Evolutionary conservation across 2,797 vertebrate species (phyloP).

Genomic region (Chaetodon trifasciatus): DNA sequence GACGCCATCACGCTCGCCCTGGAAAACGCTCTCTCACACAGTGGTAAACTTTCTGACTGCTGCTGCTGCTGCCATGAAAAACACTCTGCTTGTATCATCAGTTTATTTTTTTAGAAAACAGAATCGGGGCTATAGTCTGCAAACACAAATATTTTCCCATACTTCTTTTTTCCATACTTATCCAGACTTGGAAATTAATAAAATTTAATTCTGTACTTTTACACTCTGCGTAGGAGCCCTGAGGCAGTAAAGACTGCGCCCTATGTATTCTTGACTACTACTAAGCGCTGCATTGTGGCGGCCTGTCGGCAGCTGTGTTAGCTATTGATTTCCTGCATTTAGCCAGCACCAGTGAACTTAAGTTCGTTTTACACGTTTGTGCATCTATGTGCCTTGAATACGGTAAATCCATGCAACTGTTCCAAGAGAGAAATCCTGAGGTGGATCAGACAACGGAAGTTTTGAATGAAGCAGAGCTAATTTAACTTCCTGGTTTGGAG

Average conservation of each 20-base stretch:
- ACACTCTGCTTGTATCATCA: too few relatives aligned
- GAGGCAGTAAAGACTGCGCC: not conserved
- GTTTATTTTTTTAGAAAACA: too few relatives aligned
- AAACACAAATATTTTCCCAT: too few relatives aligned
- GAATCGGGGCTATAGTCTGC: too few relatives aligned
- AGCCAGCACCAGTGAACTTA: not conserved
- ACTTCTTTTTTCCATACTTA: too few relatives aligned
- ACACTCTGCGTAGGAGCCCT: too few relatives aligned
- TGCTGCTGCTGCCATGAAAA: too few relatives aligned
- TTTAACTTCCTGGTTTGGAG: constrained; percentile 21
- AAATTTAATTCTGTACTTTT: not conserved
- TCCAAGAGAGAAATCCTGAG: not conserved
- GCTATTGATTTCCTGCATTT: not conserved
- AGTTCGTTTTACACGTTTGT: too few relatives aligned
- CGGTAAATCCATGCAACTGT: not conserved
- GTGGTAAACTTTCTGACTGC: too few relatives aligned
- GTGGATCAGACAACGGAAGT: constrained; percentile 8
- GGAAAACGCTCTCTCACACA: too few relatives aligned
- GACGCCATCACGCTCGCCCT: too few relatives aligned
- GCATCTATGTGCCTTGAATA: not conserved
- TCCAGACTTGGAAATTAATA: too few relatives aligned
- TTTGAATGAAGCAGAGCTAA: not conserved
- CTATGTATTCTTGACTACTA: not conserved
- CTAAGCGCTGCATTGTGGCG: not conserved
- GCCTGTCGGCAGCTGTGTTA: not conserved